These are phyloP conservation scores for Lampris megalopsis DNA, from an alignment of 2,113 vertebrate species.

Conservation along the genomic window DNA sequence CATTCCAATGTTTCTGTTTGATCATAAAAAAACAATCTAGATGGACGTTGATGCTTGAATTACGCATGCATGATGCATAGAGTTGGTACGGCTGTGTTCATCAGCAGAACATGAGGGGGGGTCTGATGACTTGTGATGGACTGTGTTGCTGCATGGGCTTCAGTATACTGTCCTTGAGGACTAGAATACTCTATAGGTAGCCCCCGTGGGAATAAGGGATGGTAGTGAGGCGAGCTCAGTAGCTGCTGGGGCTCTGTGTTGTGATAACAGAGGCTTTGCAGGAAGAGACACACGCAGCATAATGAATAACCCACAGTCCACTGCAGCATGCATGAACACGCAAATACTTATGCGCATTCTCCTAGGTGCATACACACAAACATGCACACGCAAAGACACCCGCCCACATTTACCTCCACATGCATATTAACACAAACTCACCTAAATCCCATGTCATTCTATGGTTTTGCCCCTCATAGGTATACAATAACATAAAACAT, in stretches of 20 bases:
- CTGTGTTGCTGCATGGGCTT: slow-evolving; percentile 27
- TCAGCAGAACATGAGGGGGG: not conserved
- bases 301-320: slow-evolving; percentile 56
- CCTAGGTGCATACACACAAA: not conserved
- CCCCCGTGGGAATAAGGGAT: slow-evolving; percentile 44
- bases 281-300: slow-evolving; percentile 66
- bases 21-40: slow-evolving; percentile 4
- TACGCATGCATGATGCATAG: not conserved
- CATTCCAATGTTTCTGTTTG: slow-evolving; percentile 20
- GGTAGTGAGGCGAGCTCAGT: slow-evolving; percentile 28
- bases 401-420: not conserved
- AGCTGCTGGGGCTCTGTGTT: slow-evolving; percentile 58
- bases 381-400: slow-evolving; percentile 5
- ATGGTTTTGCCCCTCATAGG: too few relatives aligned
- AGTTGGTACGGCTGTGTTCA: not conserved
- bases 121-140: slow-evolving; percentile 11
- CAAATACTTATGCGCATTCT: not conserved
- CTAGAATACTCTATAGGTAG: slow-evolving; percentile 37
- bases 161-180: slow-evolving; percentile 41
- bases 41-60: not conserved
- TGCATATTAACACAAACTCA: not conserved
- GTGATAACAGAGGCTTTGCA: slow-evolving; percentile 71
- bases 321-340: slow-evolving; percentile 44
- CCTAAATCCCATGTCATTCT: too few relatives aligned
- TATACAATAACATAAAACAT: not conserved